phyloP scores from a whole-genome alignment of 2,888 invertebrate species.

The Eudasyphora cyanicolor region DNA sequence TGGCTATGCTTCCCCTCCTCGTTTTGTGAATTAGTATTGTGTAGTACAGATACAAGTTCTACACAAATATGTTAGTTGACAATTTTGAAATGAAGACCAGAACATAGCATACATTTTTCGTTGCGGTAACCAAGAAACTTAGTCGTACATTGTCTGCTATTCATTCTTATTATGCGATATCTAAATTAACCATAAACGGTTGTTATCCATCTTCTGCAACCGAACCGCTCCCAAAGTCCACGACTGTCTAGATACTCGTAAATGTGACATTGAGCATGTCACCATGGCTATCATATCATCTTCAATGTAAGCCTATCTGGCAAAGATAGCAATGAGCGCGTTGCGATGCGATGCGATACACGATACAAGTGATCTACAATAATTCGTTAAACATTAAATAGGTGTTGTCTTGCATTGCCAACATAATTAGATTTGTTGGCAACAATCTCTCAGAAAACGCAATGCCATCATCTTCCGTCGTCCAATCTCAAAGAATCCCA shows the following conservation, averaged over 20 bases:
- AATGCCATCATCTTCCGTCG: neutral
- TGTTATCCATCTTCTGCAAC: neutral
- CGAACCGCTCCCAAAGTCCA: neutral
- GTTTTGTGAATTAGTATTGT: neutral
- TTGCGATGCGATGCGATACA: neutral
- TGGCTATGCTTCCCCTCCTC: neutral
- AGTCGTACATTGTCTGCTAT: neutral
- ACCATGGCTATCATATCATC: conserved; percentile 36
- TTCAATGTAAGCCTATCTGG: neutral
- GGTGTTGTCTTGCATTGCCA: conserved; percentile 60
- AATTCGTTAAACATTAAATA: conserved; percentile 52
- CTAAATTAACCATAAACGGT: conserved; percentile 64
- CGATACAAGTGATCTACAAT: conserved; percentile 44
- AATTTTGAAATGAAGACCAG: conserved; percentile 27
- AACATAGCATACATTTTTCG: conserved; percentile 16
- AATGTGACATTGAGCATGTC: conserved; percentile 38
- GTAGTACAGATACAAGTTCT: neutral
- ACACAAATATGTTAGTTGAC: conserved; percentile 6
- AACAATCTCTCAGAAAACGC: conserved; percentile 11
- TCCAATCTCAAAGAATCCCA: conserved; percentile 49
- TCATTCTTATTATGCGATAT: conserved; percentile 52
- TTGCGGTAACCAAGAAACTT: conserved; percentile 3
- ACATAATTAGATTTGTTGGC: conserved; percentile 62
- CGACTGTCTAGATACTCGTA: neutral
- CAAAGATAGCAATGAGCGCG: conserved; percentile 28